These are phyloP conservation scores for Echinometra lucunter DNA, from an alignment of 53 echinoderm and acorn worm species.

Conservation along the genomic window DNA sequence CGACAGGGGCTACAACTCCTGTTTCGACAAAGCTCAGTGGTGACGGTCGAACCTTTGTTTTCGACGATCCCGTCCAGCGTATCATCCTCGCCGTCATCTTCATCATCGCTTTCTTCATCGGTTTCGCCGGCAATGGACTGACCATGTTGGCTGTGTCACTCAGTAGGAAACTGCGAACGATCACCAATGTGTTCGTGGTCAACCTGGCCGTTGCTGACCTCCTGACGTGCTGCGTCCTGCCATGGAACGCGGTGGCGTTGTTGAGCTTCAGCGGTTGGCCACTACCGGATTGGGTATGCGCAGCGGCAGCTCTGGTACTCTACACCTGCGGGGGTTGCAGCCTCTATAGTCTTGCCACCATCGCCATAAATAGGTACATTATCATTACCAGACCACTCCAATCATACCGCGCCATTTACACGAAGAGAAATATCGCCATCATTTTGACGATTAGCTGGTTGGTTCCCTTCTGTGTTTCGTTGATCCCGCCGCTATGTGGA, in stretches of 20 bases:
- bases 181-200: conserved; percentile 93
- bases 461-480: conserved; percentile 64
- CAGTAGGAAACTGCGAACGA: conserved; percentile 83
- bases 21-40: not conserved
- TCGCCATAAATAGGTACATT: conserved; percentile 72
- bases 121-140: conserved; percentile 83
- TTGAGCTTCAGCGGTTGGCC: conserved; percentile 76
- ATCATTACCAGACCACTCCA: conserved; percentile 64
- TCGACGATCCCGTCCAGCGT: conserved; percentile 82
- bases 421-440: conserved; percentile 50
- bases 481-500: conserved; percentile 68
- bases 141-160: conserved; percentile 84
- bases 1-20: not conserved
- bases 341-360: conserved; percentile 73
- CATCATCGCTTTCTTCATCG: conserved; percentile 70
- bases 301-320: conserved; percentile 66
- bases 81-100: conserved; percentile 75
- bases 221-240: conserved; percentile 74
- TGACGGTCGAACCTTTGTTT: conserved; percentile 69
- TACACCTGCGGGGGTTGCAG: conserved; percentile 73
- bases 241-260: conserved; percentile 79
- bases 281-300: conserved; percentile 71
- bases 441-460: conserved; percentile 71
- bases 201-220: conserved; percentile 87
- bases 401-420: conserved; percentile 63